Conservation (phyloP, 2,888 invertebrate species). For the Blera fallax region DNA sequence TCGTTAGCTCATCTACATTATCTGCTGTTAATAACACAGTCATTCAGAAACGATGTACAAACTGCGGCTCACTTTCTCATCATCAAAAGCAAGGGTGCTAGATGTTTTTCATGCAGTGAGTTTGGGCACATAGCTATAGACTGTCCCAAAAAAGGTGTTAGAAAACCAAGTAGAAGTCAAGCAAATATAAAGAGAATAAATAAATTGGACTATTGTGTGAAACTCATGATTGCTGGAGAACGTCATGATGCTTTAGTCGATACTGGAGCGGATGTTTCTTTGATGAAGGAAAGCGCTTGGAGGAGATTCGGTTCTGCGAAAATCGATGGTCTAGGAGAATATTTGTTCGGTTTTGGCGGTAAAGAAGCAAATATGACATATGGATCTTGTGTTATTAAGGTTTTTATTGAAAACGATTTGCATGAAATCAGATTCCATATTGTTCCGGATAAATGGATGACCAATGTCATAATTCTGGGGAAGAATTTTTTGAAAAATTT, state of each 20-base stretch:
- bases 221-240: neutral
- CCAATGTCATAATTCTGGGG: constrained; percentile 23
- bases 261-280: constrained; percentile 15
- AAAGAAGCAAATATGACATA: neutral
- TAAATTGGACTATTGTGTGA: constrained; percentile 8
- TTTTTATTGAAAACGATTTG: neutral
- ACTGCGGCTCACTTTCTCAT: constrained; percentile 46
- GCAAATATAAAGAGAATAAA: constrained; percentile 1
- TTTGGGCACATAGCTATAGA: constrained; percentile 37
- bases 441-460: constrained; percentile 23
- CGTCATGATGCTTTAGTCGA: constrained; percentile 12
- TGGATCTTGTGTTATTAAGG: constrained; percentile 11
- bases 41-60: constrained; percentile 17
- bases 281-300: constrained; percentile 27
- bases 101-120: constrained; percentile 38
- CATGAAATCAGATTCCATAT: constrained; percentile 30
- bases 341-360: constrained; percentile 19
- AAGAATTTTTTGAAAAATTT: constrained; percentile 20
- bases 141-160: constrained; percentile 6
- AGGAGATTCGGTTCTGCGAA: neutral
- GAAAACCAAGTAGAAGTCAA: neutral
- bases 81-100: constrained; percentile 19
- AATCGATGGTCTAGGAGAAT: constrained; percentile 9
- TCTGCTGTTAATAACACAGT: neutral
- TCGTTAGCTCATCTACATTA: neutral